phyloP scores from a whole-genome alignment of 1,140 invertebrate genomes.

The Formica exsecta region DNA sequence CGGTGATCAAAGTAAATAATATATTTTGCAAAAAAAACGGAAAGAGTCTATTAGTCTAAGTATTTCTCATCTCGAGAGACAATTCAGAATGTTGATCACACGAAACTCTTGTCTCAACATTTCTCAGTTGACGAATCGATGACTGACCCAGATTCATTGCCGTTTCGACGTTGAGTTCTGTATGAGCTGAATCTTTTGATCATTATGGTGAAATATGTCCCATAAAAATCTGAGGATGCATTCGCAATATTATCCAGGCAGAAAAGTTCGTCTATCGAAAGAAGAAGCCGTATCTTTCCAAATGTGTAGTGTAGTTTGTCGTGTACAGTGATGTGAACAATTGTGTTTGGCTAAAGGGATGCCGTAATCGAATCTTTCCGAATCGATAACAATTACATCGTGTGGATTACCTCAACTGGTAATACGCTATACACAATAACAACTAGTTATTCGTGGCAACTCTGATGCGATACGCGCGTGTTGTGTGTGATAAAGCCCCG shows the following conservation, averaged over 20 bases:
- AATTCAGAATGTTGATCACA: constrained; percentile 70
- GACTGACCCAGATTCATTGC: constrained; percentile 48
- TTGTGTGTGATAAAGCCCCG: constrained; percentile 86
- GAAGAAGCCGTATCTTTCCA: constrained; percentile 43
- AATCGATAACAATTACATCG: constrained; percentile 69
- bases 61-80: constrained; percentile 74
- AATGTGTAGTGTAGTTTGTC: constrained; percentile 8
- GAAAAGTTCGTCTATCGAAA: constrained; percentile 29
- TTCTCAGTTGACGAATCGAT: constrained; percentile 41
- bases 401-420: constrained; percentile 60
- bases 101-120: constrained; percentile 59
- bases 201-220: constrained; percentile 47
- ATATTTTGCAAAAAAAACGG: constrained; percentile 51
- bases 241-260: constrained; percentile 40
- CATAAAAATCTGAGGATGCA: constrained; percentile 21
- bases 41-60: constrained; percentile 64
- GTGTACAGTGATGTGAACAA: constrained; percentile 28
- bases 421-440: constrained; percentile 75
- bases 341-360: constrained; percentile 56
- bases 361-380: constrained; percentile 50
- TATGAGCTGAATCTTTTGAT: constrained; percentile 61
- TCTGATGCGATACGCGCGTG: constrained; percentile 77
- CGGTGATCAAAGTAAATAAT: constrained; percentile 51
- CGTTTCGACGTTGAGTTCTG: constrained; percentile 70
- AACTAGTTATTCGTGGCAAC: constrained; percentile 78